Evolutionary conservation across 1,140 invertebrate genomes (phyloP), one percentile per base, ranked within the genome.

Genomic region (Lepidurus packardi): DNA sequence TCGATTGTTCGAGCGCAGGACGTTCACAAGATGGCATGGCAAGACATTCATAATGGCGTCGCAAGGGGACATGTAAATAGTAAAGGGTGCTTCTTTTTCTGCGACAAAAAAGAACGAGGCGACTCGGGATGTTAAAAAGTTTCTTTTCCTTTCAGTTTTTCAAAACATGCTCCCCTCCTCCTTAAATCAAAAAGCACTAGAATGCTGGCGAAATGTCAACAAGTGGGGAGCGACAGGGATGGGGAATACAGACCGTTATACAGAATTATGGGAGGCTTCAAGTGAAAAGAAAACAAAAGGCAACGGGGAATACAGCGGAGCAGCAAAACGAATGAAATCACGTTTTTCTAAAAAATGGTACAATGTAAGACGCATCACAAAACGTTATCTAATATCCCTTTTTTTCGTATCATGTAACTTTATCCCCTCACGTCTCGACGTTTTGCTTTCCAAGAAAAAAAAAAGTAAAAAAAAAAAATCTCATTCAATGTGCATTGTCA

Each of bases 311-410:
- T 65, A 65, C 53, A 65, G 53, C 53, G 53, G 53, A 65, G 53
- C 21, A 65, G 53, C 53, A 65, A 65, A 65, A 65, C 16, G 53
- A 65, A 65, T 65, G 53, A 65, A 65, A 65, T 65, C 53, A 65
- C 53, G 53, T 65, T 65, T 65, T 65, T 65, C 53, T 65, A 65
- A 65, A 65, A 65, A 65, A 65, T 65, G 53, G 53, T 65, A 65
- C 53, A 65, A 65, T 65, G 7, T 65, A 65, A 65, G 53, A 65
- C 53, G 53, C 53, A 65, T 65, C 53, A 65, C 53, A 65, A 65
- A 65, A 65, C 53, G 53, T 65, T 65, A 65, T 21, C 53, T 65
- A 65, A 65, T 65, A 65, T 65, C 53, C 53, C 53, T 65, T 65
- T 65, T 65, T 65, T 21, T 65, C 13, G 53, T 65, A 65, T 65